A percentile compares a stretch with the other conserved stretches of the same genome.
These are phyloP conservation scores for Phataginus tricuspis DNA, from an alignment of 2,797 vertebrate genomes.

Conservation along the genomic window DNA sequence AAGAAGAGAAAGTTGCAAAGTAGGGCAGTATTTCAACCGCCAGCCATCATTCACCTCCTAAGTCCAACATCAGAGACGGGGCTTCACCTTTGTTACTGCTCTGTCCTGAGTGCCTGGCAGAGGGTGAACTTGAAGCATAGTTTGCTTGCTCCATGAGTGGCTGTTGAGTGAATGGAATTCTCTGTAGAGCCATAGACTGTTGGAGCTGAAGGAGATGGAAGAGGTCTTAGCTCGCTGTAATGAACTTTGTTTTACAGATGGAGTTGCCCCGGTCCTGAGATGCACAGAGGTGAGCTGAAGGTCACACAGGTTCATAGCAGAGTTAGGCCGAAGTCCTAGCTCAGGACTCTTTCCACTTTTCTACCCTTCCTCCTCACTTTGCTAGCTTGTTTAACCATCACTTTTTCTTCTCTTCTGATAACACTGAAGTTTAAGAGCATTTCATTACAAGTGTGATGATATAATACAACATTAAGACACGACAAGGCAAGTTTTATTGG, in stretches of 20 bases:
- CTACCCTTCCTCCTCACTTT: not conserved
- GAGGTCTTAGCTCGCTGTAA: not conserved
- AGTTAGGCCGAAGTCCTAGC: not conserved
- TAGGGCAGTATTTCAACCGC: not conserved
- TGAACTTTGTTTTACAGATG: not conserved
- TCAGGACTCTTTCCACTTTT: not conserved
- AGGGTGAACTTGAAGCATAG: too few relatives aligned
- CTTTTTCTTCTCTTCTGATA: constrained; percentile 52
- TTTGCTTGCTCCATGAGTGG: not conserved
- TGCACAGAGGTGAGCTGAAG: not conserved
- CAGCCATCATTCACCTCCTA: not conserved
- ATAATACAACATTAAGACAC: constrained; percentile 57
- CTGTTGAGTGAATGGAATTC: not conserved
- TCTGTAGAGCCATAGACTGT: not conserved
- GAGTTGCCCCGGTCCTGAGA: not conserved
- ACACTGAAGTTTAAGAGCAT: constrained; percentile 62
- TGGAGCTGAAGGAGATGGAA: not conserved
- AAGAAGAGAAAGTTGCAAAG: not conserved
- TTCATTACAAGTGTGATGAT: constrained; percentile 67
- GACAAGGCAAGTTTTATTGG: constrained; percentile 66
- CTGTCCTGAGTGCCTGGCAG: not conserved
- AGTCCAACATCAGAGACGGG: not conserved
- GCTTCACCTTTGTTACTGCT: not conserved
- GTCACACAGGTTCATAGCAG: not conserved
- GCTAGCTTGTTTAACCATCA: not conserved